phyloP scores from a whole-genome alignment of 64 coral and sea anemone genomes.

The Pocillopora damicornis region DNA sequence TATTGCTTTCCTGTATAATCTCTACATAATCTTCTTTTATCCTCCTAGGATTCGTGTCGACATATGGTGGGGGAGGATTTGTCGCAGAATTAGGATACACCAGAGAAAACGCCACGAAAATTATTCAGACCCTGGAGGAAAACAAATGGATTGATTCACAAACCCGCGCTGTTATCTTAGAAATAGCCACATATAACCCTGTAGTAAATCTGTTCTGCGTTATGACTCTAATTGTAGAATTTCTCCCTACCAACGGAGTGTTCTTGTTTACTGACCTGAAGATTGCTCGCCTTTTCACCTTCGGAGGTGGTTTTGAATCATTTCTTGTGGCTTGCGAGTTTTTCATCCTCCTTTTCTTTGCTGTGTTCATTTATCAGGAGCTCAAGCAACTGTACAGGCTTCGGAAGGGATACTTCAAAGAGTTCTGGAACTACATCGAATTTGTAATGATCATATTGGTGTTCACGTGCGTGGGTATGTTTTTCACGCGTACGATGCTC shows the following conservation, averaged over 20 bases:
- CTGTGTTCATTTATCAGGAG: conserved; percentile 84
- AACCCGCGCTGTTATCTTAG: conserved; percentile 65
- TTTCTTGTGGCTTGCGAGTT: conserved; percentile 73
- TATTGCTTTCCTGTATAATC: no score
- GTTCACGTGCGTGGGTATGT: conserved; percentile 71
- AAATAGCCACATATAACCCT: conserved; percentile 74
- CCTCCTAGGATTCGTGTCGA: conserved; percentile 46
- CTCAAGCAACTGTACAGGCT: conserved; percentile 76
- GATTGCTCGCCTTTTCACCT: conserved; percentile 76
- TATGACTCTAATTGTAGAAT: conserved; percentile 80
- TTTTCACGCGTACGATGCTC: conserved; percentile 60
- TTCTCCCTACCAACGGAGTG: conserved; percentile 79
- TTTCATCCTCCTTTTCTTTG: conserved; percentile 77
- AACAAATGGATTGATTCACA: conserved; percentile 76
- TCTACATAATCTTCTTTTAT: neutral
- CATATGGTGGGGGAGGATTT: conserved; percentile 79
- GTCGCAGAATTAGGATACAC: conserved; percentile 77
- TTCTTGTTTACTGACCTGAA: conserved; percentile 82
- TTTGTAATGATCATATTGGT: conserved; percentile 70
- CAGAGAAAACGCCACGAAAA: conserved; percentile 52
- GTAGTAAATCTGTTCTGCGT: conserved; percentile 79
- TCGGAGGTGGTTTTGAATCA: conserved; percentile 65
- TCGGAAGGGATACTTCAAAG: conserved; percentile 74
- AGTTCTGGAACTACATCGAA: conserved; percentile 90
- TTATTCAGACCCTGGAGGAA: conserved; percentile 60